A percentile compares a stretch with the other conserved stretches of the same genome.
phyloP scores from a whole-genome alignment of 2,113 vertebrate species.

The Toxotes chatareus region DNA sequence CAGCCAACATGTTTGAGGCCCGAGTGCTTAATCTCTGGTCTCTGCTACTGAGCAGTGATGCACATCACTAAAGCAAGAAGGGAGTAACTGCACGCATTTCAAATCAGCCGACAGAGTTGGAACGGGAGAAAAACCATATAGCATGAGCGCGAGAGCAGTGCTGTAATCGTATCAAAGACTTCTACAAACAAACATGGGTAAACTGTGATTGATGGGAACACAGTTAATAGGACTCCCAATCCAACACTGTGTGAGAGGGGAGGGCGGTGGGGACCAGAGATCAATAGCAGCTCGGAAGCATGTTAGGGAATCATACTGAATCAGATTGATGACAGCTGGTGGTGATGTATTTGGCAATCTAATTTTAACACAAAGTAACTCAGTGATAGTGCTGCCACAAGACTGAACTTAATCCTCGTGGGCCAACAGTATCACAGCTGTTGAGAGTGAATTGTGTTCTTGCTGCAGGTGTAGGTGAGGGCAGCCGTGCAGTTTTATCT shows the following conservation, averaged over 20 bases:
- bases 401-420: conserved; percentile 57
- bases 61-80: conserved; percentile 58
- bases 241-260: conserved; percentile 47
- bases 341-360: conserved; percentile 77
- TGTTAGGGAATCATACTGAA: conserved; percentile 74
- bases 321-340: conserved; percentile 78
- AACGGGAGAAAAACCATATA: conserved; percentile 34
- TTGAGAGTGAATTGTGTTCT: conserved; percentile 38
- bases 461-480: conserved; percentile 67
- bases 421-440: conserved; percentile 53
- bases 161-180: conserved; percentile 81
- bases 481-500: conserved; percentile 29
- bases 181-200: conserved; percentile 78
- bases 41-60: conserved; percentile 63
- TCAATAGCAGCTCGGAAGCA: conserved; percentile 76
- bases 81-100: conserved; percentile 61
- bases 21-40: conserved; percentile 78
- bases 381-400: conserved; percentile 48
- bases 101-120: conserved; percentile 51
- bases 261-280: conserved; percentile 51
- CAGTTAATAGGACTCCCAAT: conserved; percentile 76
- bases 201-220: conserved; percentile 78
- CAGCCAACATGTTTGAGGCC: conserved; percentile 74
- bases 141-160: conserved; percentile 33
- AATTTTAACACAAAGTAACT: conserved; percentile 77